Evolutionary conservation across 2,797 vertebrate genomes (phyloP), one percentile per base, ranked within the genome.

Genomic region (Crenichthys baileyi): DNA sequence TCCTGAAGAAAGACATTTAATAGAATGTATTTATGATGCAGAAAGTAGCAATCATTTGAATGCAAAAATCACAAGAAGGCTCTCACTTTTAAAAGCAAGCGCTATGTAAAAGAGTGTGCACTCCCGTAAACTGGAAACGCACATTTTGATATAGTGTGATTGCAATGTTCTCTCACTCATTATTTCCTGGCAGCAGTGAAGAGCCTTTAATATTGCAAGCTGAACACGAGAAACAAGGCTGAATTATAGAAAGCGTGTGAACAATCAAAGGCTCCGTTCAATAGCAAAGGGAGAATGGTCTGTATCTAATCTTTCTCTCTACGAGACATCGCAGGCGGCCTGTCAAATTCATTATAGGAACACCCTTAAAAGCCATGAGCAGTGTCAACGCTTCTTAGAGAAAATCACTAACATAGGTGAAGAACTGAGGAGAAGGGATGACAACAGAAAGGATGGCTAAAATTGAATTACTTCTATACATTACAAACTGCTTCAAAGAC

Each of bases 51-150:
- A 83, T 90, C 39, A 76, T 82, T 87, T 83, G 76, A 60, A 78
- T 89, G 67, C 51, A 83, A 86, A 80, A 83, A 87, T 89, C 83
- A 84, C 80, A 81, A 78, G 71, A 75, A 65, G 36, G 84, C 70
- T 85, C 86, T 86, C 58, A 72, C 61, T 84, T 87, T 83, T 61
- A 76, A 87, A 82, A 81, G 63, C 61, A 78, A 79, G 65, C 39
- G 74, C 53, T 79, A 89, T 72, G 79, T 73, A 78, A 84, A 81
- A 86, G 63, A 82, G 80, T 67, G 77, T 77, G 58, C 46, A 24
- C 13, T 9, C 53, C 22, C 56, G 48, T 77, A 88, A 90, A 90
- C 80, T 83, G 80, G 70, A 90, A 83, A 74, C 29, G 29, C 50
- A 50, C 63, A 79, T 87, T 85, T 72, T 75, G 73, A 83, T 79